Percentiles rank a stretch among this genome's conserved stretches.
These are phyloP conservation scores for Troglohyphantes excavatus DNA, from an alignment of 2,888 invertebrate species.

Conservation along the genomic window DNA sequence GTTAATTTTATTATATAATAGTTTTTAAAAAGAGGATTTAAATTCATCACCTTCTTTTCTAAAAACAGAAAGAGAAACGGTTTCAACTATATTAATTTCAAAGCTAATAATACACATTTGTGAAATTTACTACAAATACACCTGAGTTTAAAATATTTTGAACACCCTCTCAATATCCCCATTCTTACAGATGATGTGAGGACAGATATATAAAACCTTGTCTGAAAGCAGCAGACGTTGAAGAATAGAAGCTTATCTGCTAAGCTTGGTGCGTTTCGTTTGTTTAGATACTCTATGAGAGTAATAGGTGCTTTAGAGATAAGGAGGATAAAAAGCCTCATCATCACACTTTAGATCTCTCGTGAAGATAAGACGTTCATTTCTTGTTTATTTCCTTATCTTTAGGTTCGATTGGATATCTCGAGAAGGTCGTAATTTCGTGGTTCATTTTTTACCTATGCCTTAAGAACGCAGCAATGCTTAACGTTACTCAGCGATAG, in stretches of 20 bases:
- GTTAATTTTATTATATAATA: no score
- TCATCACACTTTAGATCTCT: slow-evolving; percentile 43
- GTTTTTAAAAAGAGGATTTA: no score
- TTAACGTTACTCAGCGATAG: no score
- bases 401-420: slow-evolving; percentile 19
- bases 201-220: not conserved
- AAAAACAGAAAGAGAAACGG: no score
- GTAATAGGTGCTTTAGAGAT: slow-evolving; percentile 24
- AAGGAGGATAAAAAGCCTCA: slow-evolving; percentile 17
- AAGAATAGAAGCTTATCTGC: slow-evolving; percentile 13
- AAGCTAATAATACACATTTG: no score
- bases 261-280: not conserved
- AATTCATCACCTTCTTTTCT: no score
- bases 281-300: slow-evolving; percentile 26
- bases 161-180: no score
- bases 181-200: not conserved
- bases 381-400: slow-evolving; percentile 43
- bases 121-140: no score
- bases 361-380: slow-evolving; percentile 7
- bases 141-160: no score
- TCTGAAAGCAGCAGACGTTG: not conserved
- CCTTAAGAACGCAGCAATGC: not conserved
- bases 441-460: slow-evolving; percentile 19
- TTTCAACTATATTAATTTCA: no score
- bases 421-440: slow-evolving; percentile 4